Evolutionary conservation across 1,140 invertebrate genomes (phyloP), one percentile per base, ranked within the genome.

Genomic region (Drosophila bocqueti): DNA sequence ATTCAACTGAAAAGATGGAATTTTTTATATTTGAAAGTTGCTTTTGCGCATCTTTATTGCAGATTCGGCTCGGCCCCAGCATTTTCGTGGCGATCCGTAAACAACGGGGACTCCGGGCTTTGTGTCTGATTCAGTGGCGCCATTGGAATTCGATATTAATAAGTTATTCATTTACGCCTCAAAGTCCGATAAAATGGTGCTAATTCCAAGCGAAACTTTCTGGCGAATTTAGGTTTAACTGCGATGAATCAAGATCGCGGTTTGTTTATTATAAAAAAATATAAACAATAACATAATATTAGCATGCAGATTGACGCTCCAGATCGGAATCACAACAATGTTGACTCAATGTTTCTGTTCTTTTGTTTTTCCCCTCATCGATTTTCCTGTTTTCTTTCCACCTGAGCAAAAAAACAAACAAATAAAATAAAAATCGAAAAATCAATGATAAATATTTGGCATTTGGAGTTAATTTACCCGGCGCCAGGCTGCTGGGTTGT

Each of bases 151-250:
- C 43, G 60, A 40, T 62, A 57, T 85, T 69, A 49, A 76, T 84
- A 62, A 77, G 76, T 72, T 85, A 83, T 83, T 80, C 71, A 86
- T 87, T 82, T 86, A 86, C 83, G 83, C 59, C 74, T 85, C 74
- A 73, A 65, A 77, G 59, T 34, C 54, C 60, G 68, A 31, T 46
- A n/a, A 83, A 76, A 72, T 83, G 66, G 62, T 83, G 66, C 69
- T 81, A 77, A 83, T 87, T 87, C 58, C 38, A 43, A 66, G 50
- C 69, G 42, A 63, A 79, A 81, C 77, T 89, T 84, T 84, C 82
- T 60, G 71, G 29, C 61, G 49, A 79, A 79, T 76, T 79, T 84
- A 43, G 47, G 36, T 61, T 47, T 68, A 85, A 84, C 75, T 45
- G 38, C 54, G 84, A 84, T 89, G 84, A 90, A 89, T 89, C 84